A percentile compares a stretch with the other conserved stretches of the same genome.
phyloP scores from a whole-genome alignment of 2,113 vertebrate genomes.

The Sakesphorus luctuosus region DNA sequence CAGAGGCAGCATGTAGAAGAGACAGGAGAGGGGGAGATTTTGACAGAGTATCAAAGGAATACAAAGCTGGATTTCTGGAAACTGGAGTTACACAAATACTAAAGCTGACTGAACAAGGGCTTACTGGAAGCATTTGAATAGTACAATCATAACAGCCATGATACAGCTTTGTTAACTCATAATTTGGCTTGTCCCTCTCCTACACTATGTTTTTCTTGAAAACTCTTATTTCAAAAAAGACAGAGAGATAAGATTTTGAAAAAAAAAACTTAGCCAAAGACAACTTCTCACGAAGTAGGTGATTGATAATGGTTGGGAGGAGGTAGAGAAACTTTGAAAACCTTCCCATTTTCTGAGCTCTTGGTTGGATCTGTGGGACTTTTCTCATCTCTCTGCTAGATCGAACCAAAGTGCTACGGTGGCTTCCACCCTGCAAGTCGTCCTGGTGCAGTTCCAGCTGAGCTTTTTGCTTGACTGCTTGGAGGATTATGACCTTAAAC shows the following conservation, averaged over 20 bases:
- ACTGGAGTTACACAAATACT: neutral
- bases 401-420: rapidly evolving
- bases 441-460: neutral
- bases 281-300: neutral
- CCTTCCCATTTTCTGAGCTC: neutral
- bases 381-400: neutral
- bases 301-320: neutral
- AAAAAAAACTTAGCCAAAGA: neutral
- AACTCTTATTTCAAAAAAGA: neutral
- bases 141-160: neutral
- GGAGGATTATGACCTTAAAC: neutral
- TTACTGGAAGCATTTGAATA: neutral
- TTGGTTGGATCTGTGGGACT: neutral
- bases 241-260: neutral
- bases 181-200: neutral
- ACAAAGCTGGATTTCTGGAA: slow-evolving; percentile 6
- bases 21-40: neutral
- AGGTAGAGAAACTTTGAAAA: neutral
- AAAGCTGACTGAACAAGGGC: neutral
- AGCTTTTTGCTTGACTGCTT: neutral
- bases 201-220: neutral
- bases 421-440: neutral
- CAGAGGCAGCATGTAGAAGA: neutral
- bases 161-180: neutral
- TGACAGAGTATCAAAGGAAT: slow-evolving; percentile 7